Evolutionary conservation across 2,888 invertebrate genomes (phyloP).

Genomic region (Slavum lentiscoides): DNA sequence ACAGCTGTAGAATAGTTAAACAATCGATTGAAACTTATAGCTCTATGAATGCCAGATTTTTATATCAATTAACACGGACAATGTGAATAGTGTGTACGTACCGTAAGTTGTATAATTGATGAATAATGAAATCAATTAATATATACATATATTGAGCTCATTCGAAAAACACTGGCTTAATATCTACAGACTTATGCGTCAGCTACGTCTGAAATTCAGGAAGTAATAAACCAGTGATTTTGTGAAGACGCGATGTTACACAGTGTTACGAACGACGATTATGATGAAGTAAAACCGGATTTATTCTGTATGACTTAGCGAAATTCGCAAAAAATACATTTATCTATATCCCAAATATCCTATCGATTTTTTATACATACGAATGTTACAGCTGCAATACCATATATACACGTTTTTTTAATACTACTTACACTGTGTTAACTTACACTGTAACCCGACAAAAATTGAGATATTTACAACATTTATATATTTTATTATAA

Average conservation of each 20-base stretch:
- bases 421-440: no score
- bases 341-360: not conserved
- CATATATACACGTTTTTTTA: not conserved
- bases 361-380: not conserved
- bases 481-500: no score
- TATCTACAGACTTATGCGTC: not conserved
- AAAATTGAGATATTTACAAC: no score
- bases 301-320: not conserved
- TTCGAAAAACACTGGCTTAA: not conserved
- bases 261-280: not conserved
- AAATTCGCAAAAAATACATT: not conserved
- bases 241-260: not conserved
- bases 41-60: not conserved
- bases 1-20: not conserved
- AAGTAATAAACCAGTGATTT: not conserved
- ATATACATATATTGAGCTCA: not conserved
- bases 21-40: conserved; percentile 16
- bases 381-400: not conserved
- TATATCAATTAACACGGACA: conserved; percentile 13
- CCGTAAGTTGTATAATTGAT: not conserved
- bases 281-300: conserved; percentile 25
- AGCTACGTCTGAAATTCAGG: not conserved
- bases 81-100: not conserved
- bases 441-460: no score
- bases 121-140: conserved; percentile 26